These are phyloP conservation scores for Aelia acuminata DNA, from an alignment of 2,888 invertebrate genomes.

Conservation along the genomic window DNA sequence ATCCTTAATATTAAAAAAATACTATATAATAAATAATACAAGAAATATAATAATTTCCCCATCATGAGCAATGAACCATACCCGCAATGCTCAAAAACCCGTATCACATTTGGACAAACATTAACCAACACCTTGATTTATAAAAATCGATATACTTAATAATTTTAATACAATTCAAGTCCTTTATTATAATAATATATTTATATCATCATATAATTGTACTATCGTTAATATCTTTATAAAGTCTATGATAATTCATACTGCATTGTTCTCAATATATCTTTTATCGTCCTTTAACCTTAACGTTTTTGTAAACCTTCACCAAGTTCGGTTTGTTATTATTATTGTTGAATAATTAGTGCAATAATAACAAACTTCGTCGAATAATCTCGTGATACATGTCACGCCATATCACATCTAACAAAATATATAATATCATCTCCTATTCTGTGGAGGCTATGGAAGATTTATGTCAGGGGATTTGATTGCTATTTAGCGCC, in stretches of 20 bases:
- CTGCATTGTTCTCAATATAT: neutral
- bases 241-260: neutral
- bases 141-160: neutral
- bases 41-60: neutral
- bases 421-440: neutral
- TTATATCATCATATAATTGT: neutral
- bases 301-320: neutral
- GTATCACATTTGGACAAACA: neutral
- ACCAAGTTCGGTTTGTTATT: neutral
- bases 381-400: neutral
- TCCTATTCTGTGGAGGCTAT: neutral
- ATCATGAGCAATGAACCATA: neutral
- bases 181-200: too few relatives aligned
- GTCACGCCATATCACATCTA: neutral
- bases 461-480: neutral
- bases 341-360: neutral
- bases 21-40: conserved; percentile 36
- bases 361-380: neutral
- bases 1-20: conserved; percentile 1
- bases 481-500: neutral
- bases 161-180: neutral
- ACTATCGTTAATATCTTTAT: neutral
- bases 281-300: neutral
- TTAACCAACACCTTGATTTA: neutral
- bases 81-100: neutral